Evolutionary conservation across 2,113 vertebrate genomes (phyloP), one percentile per base, ranked within the genome.

Genomic region (Labeo rohita): DNA sequence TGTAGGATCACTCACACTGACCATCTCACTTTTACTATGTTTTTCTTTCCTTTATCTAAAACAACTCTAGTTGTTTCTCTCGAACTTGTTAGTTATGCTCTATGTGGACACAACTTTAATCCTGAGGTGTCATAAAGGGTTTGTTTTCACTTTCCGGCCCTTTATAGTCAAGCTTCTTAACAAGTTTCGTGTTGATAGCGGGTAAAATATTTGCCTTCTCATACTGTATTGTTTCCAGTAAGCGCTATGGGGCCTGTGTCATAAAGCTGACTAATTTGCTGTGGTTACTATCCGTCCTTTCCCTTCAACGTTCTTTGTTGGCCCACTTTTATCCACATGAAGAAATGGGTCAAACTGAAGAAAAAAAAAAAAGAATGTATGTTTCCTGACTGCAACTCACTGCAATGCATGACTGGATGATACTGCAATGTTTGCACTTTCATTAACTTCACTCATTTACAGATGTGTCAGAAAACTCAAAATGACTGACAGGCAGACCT

Each of bases 231-330:
- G 79, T 81, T 80, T 81, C 79, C 61, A 49, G 79, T 81, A 66
- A 80, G 36, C 36, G 39, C 21, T 63, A 50, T 54, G 23, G 13
- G 8, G 28, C 49, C 49, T 54, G 74, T 76, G 49, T 77, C 56
- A 52, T 68, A 68, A 70, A 83, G 80, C 80, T 72, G 80, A 83
- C 45, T 83, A 66, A 66, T 66, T 81, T 81, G 52, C 16, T 83
- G 47, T 54, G 16, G 65, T 72, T 34, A 2, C 28, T 39, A 52
- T 72, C 4, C 4, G 65, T 83, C 45, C 59, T 61, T 28, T 66
- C n/a, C 43, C 45, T 47, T n/a, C 16, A 52, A 12, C 8, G 43
- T 82, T 68, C 43, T 50, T 82, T 50, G 45, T 39, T 68, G 61
- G 18, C 61, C 61, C 45, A 68, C 7, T 82, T 82, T 82, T 16